These are phyloP conservation scores for Drosophila asahinai DNA, from an alignment of 1,140 invertebrate genomes.

Conservation along the genomic window DNA sequence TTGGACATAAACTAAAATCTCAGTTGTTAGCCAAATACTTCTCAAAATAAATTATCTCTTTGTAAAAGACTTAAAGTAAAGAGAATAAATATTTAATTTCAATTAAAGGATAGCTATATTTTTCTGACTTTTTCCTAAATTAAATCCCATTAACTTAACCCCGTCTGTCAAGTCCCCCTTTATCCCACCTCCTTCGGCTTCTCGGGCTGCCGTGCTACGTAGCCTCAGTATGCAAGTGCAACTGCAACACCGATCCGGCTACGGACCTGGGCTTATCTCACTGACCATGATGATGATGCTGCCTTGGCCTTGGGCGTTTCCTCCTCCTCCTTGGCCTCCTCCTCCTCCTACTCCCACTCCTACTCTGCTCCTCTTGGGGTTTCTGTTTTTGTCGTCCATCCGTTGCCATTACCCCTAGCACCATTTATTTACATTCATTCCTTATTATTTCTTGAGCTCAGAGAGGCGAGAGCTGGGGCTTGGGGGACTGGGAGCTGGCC, in stretches of 20 bases:
- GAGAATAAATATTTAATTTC: too few species aligned
- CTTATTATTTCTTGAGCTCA: slow-evolving; percentile 42
- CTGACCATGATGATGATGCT: slow-evolving; percentile 56
- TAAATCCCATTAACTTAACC: not conserved
- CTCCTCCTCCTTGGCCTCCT: slow-evolving; percentile 12
- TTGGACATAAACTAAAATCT: not conserved
- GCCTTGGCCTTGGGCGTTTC: slow-evolving; percentile 73
- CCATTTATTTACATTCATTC: slow-evolving; percentile 79
- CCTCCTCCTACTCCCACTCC: not conserved
- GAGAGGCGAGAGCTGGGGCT: too few species aligned
- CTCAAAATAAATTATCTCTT: not conserved
- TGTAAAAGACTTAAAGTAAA: too few species aligned
- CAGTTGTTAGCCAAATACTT: not conserved
- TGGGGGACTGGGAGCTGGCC: slow-evolving; percentile 31
- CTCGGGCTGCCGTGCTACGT: slow-evolving; percentile 74
- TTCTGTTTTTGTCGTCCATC: slow-evolving; percentile 64
- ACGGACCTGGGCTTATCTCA: slow-evolving; percentile 41
- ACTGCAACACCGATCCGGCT: slow-evolving; percentile 36
- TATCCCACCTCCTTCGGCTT: not conserved
- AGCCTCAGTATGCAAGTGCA: slow-evolving; percentile 34
- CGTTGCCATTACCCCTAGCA: slow-evolving; percentile 61
- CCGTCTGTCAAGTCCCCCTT: not conserved
- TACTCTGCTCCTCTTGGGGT: slow-evolving; percentile 23
- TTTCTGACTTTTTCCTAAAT: too few species aligned
- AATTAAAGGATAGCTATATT: too few species aligned